These are phyloP conservation scores for Dryoscopus gambensis DNA, from an alignment of 2,113 vertebrate genomes.

Conservation along the genomic window DNA sequence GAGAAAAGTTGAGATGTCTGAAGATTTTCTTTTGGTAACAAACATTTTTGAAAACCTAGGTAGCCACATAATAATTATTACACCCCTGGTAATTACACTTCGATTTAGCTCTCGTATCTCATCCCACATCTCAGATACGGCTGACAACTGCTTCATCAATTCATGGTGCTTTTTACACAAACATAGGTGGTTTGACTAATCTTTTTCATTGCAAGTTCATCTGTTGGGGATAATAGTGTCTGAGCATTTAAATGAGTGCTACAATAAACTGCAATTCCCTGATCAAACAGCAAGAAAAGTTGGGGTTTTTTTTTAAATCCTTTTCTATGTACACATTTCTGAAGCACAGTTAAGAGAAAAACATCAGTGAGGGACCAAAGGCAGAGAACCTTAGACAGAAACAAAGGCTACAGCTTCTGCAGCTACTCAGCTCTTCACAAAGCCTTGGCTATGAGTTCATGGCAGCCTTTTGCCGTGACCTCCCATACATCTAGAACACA, in stretches of 20 bases:
- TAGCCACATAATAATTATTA: not conserved
- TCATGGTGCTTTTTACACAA: not conserved
- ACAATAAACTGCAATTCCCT: not conserved
- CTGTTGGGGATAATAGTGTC: not conserved
- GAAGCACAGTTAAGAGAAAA: not conserved
- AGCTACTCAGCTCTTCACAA: not conserved
- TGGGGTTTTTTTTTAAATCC: rapidly evolving
- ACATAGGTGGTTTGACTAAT: not conserved
- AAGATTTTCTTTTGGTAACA: not conserved
- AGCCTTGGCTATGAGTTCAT: not conserved
- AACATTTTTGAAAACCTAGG: not conserved
- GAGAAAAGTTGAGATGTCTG: rapidly evolving
- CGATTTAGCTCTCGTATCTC: not conserved
- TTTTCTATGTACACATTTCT: not conserved
- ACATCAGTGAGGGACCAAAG: not conserved
- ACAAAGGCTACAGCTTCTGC: not conserved
- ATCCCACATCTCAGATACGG: not conserved
- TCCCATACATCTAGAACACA: not conserved
- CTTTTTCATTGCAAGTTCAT: not conserved
- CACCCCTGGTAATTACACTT: not conserved
- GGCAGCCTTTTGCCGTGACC: not conserved
- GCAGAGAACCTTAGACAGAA: not conserved
- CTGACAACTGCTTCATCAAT: not conserved
- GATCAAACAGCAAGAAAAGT: not conserved
- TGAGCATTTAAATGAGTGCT: not conserved